Evolutionary conservation across 2,113 vertebrate genomes (phyloP).

Genomic region (Ptyas mucosa): DNA sequence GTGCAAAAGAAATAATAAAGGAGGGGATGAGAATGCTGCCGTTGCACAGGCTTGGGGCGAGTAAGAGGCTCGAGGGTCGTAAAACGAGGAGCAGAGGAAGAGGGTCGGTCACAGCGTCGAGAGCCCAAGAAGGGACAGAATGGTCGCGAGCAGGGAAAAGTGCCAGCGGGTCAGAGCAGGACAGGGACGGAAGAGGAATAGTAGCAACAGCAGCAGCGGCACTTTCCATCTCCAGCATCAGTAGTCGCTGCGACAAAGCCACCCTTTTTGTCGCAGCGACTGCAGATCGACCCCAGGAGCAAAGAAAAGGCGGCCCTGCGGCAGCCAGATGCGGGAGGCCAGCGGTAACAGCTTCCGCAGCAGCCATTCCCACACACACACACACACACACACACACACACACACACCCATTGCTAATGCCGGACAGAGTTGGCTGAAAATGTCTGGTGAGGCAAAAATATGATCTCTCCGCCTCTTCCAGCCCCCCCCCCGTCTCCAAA

Average conservation of each 20-base stretch:
- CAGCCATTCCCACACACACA: not conserved
- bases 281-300: not conserved
- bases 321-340: not conserved
- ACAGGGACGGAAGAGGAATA: not conserved
- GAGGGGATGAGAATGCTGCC: not conserved
- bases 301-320: not conserved
- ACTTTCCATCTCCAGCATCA: not conserved
- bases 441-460: not conserved
- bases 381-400: too few species aligned
- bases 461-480: not conserved
- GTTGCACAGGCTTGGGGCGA: not conserved
- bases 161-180: not conserved
- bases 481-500: not conserved
- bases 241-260: not conserved
- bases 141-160: not conserved
- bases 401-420: not conserved
- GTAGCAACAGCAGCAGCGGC: not conserved
- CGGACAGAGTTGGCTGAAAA: not conserved
- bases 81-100: not conserved
- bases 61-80: not conserved
- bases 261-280: not conserved
- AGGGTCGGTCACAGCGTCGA: not conserved
- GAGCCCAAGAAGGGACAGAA: not conserved
- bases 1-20: not conserved
- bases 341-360: not conserved